Percentiles rank a stretch among this genome's conserved stretches.
Conservation (phyloP, 2,113 vertebrate genomes). For the Mesoclemmys tuberculata region DNA sequence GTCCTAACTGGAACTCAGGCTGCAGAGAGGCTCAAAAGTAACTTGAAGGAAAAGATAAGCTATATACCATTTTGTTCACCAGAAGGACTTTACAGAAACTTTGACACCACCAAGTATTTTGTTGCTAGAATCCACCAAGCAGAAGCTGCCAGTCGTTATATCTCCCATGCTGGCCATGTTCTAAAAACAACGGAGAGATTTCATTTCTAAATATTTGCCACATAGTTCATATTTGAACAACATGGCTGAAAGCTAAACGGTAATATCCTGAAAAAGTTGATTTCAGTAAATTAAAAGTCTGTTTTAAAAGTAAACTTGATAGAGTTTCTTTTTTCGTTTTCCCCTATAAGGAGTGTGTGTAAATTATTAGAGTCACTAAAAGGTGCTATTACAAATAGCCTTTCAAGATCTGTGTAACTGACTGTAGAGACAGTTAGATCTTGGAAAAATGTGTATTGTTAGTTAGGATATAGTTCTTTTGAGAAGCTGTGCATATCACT, state of each 20-base stretch:
- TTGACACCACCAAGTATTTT: not conserved
- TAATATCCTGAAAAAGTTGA: not conserved
- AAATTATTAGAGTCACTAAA: conserved; percentile 39
- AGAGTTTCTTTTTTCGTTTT: no score
- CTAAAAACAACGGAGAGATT: not conserved
- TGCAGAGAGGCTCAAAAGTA: not conserved
- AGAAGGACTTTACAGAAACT: not conserved
- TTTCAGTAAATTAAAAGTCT: not conserved
- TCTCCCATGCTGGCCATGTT: not conserved
- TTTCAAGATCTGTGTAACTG: not conserved
- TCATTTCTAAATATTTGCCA: not conserved
- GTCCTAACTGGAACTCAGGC: not conserved
- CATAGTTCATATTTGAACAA: not conserved
- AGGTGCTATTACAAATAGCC: conserved; percentile 15
- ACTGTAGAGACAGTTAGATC: not conserved
- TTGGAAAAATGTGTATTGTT: not conserved
- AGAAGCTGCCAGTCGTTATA: not conserved
- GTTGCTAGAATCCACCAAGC: not conserved
- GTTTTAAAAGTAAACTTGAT: not conserved
- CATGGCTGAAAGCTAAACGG: rapidly evolving
- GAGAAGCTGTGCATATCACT: not conserved
- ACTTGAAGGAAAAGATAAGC: not conserved
- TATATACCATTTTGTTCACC: not conserved
- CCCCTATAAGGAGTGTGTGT: not conserved
- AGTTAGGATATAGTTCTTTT: not conserved